phyloP scores from a whole-genome alignment of 2,113 vertebrate genomes.

The Apeltes quadracus region DNA sequence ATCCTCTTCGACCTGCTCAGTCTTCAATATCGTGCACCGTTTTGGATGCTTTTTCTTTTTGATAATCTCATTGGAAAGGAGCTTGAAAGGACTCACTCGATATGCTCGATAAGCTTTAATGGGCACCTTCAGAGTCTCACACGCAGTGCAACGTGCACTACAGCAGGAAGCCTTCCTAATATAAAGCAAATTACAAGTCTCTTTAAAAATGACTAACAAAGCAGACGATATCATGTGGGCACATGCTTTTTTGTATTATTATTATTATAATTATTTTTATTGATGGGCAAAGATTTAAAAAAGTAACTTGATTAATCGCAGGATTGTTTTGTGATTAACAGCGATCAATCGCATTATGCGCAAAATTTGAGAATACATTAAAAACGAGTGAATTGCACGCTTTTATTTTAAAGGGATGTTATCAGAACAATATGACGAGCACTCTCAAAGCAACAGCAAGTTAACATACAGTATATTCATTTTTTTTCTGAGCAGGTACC shows the following conservation, averaged over 20 bases:
- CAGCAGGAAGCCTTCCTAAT: neutral
- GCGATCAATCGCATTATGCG: too few relatives aligned
- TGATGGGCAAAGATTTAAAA: too few relatives aligned
- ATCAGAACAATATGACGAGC: too few relatives aligned
- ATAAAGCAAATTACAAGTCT: neutral
- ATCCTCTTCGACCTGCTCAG: neutral
- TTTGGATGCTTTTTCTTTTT: slow-evolving; percentile 12
- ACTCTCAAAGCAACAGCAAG: too few relatives aligned
- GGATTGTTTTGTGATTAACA: too few relatives aligned
- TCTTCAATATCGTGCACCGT: slow-evolving; percentile 5
- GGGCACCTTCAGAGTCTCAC: neutral
- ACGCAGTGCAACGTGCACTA: neutral
- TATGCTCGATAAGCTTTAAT: neutral
- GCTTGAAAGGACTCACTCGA: slow-evolving; percentile 1
- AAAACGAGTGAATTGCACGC: too few relatives aligned
- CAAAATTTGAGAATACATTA: too few relatives aligned
- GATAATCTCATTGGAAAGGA: neutral
- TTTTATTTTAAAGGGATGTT: too few relatives aligned
- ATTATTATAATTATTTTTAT: neutral
- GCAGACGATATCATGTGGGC: neutral
- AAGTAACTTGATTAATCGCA: too few relatives aligned
- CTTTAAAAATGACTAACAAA: neutral
- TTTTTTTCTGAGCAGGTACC: too few relatives aligned
- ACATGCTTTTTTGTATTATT: neutral
- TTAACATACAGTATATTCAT: too few relatives aligned